These are phyloP conservation scores for Microtus ochrogaster DNA, from an alignment of 2,113 vertebrate species.

Conservation along the genomic window DNA sequence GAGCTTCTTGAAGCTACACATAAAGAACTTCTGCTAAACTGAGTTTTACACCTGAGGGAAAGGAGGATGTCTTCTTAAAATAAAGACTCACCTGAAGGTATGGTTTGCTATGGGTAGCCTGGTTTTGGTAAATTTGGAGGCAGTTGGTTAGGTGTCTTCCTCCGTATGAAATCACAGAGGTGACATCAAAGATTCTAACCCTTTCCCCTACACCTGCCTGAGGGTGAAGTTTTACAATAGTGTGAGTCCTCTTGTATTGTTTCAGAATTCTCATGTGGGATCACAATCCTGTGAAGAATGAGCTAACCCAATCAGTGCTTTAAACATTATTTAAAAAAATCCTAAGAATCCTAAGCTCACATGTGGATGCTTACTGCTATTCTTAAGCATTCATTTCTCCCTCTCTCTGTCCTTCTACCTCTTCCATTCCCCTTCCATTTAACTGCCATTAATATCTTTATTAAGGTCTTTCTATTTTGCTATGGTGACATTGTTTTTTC, in stretches of 20 bases:
- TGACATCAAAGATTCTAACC: not conserved
- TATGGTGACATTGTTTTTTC: not conserved
- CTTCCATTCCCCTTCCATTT: not conserved
- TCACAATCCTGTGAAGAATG: not conserved
- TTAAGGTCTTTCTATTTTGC: not conserved
- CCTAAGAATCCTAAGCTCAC: not conserved
- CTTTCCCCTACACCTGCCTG: too few species aligned
- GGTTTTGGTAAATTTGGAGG: not conserved
- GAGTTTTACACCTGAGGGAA: not conserved
- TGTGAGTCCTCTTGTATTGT: not conserved
- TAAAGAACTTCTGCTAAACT: not conserved
- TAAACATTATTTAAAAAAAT: too few species aligned
- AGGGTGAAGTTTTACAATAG: not conserved
- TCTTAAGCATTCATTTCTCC: not conserved
- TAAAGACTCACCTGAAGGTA: not conserved
- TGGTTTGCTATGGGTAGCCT: not conserved
- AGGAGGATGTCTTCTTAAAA: not conserved
- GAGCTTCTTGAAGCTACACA: not conserved
- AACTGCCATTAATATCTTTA: not conserved
- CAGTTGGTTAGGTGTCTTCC: not conserved
- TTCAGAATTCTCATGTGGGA: not conserved
- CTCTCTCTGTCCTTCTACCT: not conserved
- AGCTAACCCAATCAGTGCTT: not conserved
- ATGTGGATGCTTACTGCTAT: not conserved
- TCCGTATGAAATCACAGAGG: fast-evolving